A percentile compares a stretch with the other conserved stretches of the same genome.
phyloP scores from a whole-genome alignment of 2,797 vertebrate genomes.

The Pyrrhura leucotis region DNA sequence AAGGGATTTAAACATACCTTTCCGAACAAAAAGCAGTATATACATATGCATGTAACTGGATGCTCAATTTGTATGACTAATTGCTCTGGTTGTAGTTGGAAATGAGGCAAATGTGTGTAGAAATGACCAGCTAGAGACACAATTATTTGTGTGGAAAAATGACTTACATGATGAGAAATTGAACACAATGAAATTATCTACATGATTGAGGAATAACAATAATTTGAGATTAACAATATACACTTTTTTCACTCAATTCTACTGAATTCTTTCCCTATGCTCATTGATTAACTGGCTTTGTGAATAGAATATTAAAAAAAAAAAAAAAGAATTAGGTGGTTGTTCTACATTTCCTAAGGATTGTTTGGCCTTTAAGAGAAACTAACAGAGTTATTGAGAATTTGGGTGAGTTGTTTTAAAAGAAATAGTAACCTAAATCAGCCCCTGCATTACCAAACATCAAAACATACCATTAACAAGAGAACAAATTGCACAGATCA shows the following conservation, averaged over 20 bases:
- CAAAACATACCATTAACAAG: background rate
- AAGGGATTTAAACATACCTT: constrained; percentile 58
- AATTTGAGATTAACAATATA: background rate
- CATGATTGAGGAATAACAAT: background rate
- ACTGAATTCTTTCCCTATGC: background rate
- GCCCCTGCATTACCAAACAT: background rate
- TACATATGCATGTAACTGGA: constrained; percentile 56
- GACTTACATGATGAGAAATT: background rate
- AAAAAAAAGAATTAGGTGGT: background rate
- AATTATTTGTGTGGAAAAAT: background rate
- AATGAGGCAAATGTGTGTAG: background rate
- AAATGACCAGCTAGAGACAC: constrained; percentile 6
- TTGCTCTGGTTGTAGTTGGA: constrained; percentile 15
- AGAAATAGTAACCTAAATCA: background rate
- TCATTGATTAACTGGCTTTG: background rate
- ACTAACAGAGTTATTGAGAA: background rate
- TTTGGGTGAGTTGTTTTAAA: background rate
- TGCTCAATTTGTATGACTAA: constrained; percentile 53
- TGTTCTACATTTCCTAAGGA: background rate
- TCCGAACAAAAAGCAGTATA: constrained; percentile 27
- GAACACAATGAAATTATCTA: constrained; percentile 9
- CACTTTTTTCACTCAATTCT: background rate
- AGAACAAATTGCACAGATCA: background rate
- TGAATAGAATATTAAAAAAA: background rate
- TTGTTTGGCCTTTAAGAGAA: background rate